Percentiles rank a stretch among this genome's conserved stretches.
phyloP scores from a whole-genome alignment of 2,797 vertebrate species.

The Phrynocephalus forsythii region DNA sequence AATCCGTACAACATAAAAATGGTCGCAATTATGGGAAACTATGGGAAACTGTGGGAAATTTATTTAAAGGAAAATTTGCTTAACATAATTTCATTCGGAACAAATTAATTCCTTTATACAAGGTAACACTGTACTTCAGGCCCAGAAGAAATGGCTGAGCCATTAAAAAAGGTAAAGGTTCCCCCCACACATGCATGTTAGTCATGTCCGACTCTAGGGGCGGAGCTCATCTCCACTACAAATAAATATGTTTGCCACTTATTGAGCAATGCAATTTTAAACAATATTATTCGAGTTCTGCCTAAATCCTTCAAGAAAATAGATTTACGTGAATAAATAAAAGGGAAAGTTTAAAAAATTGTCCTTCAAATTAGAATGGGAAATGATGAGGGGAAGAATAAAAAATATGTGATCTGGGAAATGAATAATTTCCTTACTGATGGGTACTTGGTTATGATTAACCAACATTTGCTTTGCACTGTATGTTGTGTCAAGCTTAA shows the following conservation, averaged over 20 bases:
- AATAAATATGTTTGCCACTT: constrained; percentile 3
- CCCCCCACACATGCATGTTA: too few relatives aligned
- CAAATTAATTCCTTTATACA: too few relatives aligned
- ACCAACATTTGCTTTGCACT: neutral
- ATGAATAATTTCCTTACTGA: neutral
- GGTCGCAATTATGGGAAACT: too few relatives aligned
- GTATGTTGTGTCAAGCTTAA: neutral
- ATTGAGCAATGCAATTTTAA: constrained; percentile 11
- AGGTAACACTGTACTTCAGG: neutral
- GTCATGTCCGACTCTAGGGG: too few relatives aligned
- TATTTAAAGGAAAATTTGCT: too few relatives aligned
- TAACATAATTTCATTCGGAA: too few relatives aligned
- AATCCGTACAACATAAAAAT: too few relatives aligned
- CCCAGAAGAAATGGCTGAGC: neutral
- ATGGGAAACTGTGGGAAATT: too few relatives aligned
- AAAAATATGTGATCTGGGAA: constrained; percentile 15
- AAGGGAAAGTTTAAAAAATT: neutral
- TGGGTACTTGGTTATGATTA: neutral
- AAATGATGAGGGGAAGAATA: neutral
- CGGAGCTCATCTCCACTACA: neutral
- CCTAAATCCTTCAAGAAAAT: neutral
- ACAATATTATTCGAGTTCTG: neutral
- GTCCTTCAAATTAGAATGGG: neutral
- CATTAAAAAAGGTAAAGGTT: too few relatives aligned
- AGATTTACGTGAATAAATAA: neutral